Conservation (phyloP, 1,140 invertebrate genomes). For the Formica selysi region DNA sequence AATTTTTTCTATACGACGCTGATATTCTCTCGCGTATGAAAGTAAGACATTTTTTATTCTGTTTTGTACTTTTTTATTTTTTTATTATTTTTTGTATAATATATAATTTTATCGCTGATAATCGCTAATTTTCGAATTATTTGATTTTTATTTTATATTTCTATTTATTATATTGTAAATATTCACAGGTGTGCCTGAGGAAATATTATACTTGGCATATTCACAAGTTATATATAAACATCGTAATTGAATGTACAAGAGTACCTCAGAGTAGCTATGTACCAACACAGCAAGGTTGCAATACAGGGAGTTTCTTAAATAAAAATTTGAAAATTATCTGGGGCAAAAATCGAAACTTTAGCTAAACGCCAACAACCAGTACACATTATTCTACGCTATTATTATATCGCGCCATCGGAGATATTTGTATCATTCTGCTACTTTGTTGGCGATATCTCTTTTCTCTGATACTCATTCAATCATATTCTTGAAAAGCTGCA, state of each 20-base stretch:
- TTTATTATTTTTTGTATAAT: not conserved
- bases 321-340: not conserved
- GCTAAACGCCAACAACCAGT: not conserved
- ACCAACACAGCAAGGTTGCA: constrained; percentile 5
- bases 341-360: constrained; percentile 18
- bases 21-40: not conserved
- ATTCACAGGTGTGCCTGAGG: constrained; percentile 85
- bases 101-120: not conserved
- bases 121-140: not conserved
- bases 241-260: constrained; percentile 56
- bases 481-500: constrained; percentile 74
- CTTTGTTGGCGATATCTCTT: constrained; percentile 10
- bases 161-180: constrained; percentile 81
- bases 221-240: constrained; percentile 73
- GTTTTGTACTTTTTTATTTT: not conserved
- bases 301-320: constrained; percentile 37
- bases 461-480: constrained; percentile 20
- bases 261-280: constrained; percentile 30
- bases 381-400: not conserved
- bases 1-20: not conserved
- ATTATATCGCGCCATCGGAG: not conserved
- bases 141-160: constrained; percentile 11
- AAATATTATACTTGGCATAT: constrained; percentile 79
- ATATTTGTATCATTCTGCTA: not conserved
- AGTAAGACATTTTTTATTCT: not conserved